Evolutionary conservation across 1,140 invertebrate genomes (phyloP).

Genomic region (Bombus confusus): DNA sequence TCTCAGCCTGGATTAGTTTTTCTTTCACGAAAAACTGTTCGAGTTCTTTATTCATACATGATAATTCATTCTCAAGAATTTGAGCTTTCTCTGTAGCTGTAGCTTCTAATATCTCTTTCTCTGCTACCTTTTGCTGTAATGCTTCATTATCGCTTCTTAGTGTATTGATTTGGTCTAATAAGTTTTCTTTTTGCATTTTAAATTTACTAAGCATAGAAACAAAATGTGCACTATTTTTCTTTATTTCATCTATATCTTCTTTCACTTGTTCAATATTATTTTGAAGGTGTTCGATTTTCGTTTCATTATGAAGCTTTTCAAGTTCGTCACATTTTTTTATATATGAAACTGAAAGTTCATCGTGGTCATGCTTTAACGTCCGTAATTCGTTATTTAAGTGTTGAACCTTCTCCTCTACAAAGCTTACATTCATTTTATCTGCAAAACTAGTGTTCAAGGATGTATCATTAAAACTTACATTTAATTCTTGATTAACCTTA

Average conservation of each 20-base stretch:
- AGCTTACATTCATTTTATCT: slow-evolving; percentile 53
- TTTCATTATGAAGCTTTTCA: slow-evolving; percentile 39
- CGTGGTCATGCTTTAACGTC: slow-evolving; percentile 37
- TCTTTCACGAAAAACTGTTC: slow-evolving; percentile 34
- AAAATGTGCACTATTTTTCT: slow-evolving; percentile 17
- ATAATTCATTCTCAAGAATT: slow-evolving; percentile 65
- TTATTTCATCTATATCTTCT: slow-evolving; percentile 48
- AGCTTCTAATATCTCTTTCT: slow-evolving; percentile 16
- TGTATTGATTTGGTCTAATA: slow-evolving; percentile 33
- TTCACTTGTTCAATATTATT: slow-evolving; percentile 27
- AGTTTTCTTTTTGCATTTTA: slow-evolving; percentile 10
- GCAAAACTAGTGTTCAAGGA: slow-evolving; percentile 43
- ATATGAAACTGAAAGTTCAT: slow-evolving; percentile 41
- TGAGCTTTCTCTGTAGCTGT: slow-evolving; percentile 40
- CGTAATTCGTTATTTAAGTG: slow-evolving; percentile 50
- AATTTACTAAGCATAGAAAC: slow-evolving; percentile 33
- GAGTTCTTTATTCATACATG: slow-evolving; percentile 58
- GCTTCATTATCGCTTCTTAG: slow-evolving; percentile 41
- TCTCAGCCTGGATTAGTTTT: slow-evolving; percentile 26
- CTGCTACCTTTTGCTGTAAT: slow-evolving; percentile 35
- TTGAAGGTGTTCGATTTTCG: slow-evolving; percentile 33
- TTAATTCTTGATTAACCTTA: slow-evolving; percentile 71
- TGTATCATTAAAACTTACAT: slow-evolving; percentile 31
- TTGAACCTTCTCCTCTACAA: slow-evolving; percentile 48
- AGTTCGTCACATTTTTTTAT: slow-evolving; percentile 50